phyloP scores from a whole-genome alignment of 1,140 invertebrate species.

The Akabosia matsudoensis region DNA sequence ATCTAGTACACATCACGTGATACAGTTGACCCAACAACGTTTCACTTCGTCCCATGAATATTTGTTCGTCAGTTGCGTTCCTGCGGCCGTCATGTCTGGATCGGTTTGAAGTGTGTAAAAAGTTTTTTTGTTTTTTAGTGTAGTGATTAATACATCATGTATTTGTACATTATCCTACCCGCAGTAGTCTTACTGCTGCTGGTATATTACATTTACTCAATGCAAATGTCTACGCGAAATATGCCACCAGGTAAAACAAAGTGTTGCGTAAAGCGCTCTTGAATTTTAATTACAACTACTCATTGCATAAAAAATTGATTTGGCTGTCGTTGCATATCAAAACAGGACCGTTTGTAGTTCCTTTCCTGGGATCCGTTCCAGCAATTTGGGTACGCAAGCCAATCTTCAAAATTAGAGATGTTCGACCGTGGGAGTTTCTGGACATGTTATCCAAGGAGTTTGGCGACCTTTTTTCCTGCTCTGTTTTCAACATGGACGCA shows the following conservation, averaged over 20 bases:
- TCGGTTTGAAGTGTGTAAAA: no score
- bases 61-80: no score
- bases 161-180: background rate
- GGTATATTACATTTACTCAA: background rate
- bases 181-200: background rate
- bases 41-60: no score
- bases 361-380: background rate
- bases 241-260: background rate
- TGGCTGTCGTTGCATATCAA: background rate
- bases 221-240: background rate
- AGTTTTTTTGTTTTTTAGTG: no score
- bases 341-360: conserved; percentile 6
- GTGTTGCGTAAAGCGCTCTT: background rate
- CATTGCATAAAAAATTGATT: background rate
- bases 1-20: no score
- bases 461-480: background rate
- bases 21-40: no score
- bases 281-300: background rate
- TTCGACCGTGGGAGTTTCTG: background rate
- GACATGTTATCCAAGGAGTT: background rate
- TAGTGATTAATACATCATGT: background rate
- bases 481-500: background rate
- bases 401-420: background rate
- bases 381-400: background rate
- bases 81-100: background rate